Evolutionary conservation across 2,888 invertebrate genomes (phyloP).

Genomic region (Chrysolina oricalcia): DNA sequence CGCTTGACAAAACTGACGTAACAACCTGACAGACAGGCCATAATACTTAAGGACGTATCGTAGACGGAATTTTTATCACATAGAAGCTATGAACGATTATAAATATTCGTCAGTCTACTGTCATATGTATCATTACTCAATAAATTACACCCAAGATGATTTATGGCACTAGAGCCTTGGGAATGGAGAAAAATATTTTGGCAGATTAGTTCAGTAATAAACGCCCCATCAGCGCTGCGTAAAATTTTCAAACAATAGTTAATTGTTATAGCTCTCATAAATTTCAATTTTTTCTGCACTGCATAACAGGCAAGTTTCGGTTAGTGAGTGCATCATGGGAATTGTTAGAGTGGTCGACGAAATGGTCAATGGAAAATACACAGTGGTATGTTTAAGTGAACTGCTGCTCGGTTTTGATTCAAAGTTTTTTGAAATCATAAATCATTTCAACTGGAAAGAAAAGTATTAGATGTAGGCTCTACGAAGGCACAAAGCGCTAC

Average conservation of each 20-base stretch:
- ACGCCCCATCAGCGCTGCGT: background rate
- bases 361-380: conserved; percentile 13
- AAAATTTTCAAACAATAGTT: conserved; percentile 7
- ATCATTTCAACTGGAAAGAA: too few species aligned
- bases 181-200: conserved; percentile 8
- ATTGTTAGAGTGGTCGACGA: conserved; percentile 16
- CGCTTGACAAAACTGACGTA: conserved; percentile 10
- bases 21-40: conserved; percentile 18
- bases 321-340: conserved; percentile 23
- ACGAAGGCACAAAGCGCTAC: too few species aligned
- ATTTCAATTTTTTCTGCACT: conserved; percentile 14
- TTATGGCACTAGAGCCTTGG: conserved; percentile 1
- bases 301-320: background rate
- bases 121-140: conserved; percentile 9
- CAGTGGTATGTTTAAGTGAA: conserved; percentile 14
- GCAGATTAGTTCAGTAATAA: conserved; percentile 21
- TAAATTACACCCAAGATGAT: conserved; percentile 9
- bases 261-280: conserved; percentile 16
- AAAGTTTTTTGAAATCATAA: too few species aligned
- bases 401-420: background rate
- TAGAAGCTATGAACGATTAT: conserved; percentile 11
- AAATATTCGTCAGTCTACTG: conserved; percentile 21
- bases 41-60: conserved; percentile 3
- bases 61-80: conserved; percentile 10
- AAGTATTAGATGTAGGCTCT: too few species aligned